Evolutionary conservation across 2,113 vertebrate genomes (phyloP).

Genomic region (Lepus timidus): DNA sequence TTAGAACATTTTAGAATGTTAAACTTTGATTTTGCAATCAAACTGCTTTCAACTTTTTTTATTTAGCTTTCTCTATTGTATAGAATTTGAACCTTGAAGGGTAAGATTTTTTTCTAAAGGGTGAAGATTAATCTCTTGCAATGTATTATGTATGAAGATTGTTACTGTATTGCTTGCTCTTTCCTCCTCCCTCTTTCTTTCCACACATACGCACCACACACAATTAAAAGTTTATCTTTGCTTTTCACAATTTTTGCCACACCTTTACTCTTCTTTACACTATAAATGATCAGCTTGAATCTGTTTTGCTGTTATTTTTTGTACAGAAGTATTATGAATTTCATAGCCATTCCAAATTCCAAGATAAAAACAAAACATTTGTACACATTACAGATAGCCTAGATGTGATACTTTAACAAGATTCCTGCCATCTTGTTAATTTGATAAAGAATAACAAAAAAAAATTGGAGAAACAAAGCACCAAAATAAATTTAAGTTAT

Average conservation of each 20-base stretch:
- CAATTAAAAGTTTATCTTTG: not conserved
- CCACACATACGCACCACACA: not conserved
- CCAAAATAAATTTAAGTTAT: not conserved
- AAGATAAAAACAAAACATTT: not conserved
- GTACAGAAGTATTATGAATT: not conserved
- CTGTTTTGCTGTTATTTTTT: constrained; percentile 24
- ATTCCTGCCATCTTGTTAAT: not conserved
- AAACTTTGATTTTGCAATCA: constrained; percentile 63
- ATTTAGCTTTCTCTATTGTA: constrained; percentile 21
- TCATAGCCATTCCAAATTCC: not conserved
- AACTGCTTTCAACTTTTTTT: constrained; percentile 52
- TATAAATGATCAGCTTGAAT: constrained; percentile 5
- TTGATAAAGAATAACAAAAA: not conserved
- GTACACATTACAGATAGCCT: not conserved
- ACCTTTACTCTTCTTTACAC: not conserved
- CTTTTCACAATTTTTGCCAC: not conserved
- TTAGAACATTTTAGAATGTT: constrained; percentile 45
- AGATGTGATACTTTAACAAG: not conserved
- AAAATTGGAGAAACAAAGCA: not conserved
- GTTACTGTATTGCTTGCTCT: not conserved
- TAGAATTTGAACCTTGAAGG: constrained; percentile 30
- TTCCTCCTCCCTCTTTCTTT: not conserved
- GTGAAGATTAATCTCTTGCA: not conserved
- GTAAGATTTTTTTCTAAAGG: not conserved
- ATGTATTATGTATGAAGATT: not conserved